Evolutionary conservation across 2,888 invertebrate species (phyloP).

Genomic region (Sisyra terminalis): DNA sequence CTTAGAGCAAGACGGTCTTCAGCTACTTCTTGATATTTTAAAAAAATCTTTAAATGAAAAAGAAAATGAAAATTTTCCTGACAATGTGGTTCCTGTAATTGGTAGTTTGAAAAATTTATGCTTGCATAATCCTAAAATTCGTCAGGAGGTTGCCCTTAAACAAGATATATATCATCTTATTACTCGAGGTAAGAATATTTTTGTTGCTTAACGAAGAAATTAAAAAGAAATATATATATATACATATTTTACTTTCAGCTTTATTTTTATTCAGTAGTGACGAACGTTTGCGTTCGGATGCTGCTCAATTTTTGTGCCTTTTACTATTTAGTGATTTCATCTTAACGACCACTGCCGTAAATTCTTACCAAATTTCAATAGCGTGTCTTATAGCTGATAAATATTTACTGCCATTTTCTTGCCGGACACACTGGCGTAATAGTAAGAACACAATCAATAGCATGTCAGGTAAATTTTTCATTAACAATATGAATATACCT

Average conservation of each 20-base stretch:
- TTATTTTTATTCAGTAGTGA: constrained; percentile 36
- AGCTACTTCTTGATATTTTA: constrained; percentile 30
- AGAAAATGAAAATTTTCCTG: constrained; percentile 31
- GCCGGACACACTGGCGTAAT: constrained; percentile 29
- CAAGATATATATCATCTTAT: constrained; percentile 27
- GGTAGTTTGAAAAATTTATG: constrained; percentile 30
- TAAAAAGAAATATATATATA: constrained; percentile 1
- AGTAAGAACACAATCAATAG: constrained; percentile 25
- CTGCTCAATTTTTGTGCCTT: constrained; percentile 30
- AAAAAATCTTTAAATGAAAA: constrained; percentile 27
- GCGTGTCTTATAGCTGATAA: constrained; percentile 27
- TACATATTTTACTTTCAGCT: constrained; percentile 22
- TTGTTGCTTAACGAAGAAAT: constrained; percentile 4
- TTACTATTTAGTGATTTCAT: constrained; percentile 31
- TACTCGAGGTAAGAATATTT: constrained; percentile 27
- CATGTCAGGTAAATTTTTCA: constrained; percentile 16
- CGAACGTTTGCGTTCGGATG: constrained; percentile 30
- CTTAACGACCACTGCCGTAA: constrained; percentile 20
- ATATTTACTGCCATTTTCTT: constrained; percentile 30
- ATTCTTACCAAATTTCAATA: constrained; percentile 25
- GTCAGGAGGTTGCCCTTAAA: constrained; percentile 36
- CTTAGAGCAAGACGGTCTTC: constrained; percentile 36
- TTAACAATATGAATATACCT: too few species aligned
- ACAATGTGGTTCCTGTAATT: constrained; percentile 31
- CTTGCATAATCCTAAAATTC: constrained; percentile 35